These are phyloP conservation scores for Coleophora deauratella DNA, from an alignment of 2,888 invertebrate species.

Conservation along the genomic window DNA sequence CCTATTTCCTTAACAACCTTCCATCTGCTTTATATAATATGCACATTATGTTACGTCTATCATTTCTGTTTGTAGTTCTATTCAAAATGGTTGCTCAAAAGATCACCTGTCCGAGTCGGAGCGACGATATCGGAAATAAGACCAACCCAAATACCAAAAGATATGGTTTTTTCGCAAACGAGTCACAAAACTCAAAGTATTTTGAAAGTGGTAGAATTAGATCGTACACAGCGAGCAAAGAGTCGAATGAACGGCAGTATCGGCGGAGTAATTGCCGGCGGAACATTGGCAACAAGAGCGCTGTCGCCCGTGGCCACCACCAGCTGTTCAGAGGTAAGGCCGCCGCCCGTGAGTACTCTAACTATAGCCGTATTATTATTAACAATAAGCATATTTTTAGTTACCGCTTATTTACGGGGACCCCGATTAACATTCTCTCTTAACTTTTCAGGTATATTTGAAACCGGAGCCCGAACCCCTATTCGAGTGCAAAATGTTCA, in stretches of 20 bases:
- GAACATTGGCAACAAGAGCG: constrained; percentile 35
- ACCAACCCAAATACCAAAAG: constrained; percentile 62
- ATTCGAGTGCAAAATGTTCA: constrained; percentile 59
- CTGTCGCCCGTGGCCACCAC: constrained; percentile 38
- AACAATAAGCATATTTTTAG: constrained; percentile 42
- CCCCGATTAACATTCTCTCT: constrained; percentile 31
- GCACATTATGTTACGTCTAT: constrained; percentile 73
- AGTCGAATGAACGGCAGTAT: constrained; percentile 50
- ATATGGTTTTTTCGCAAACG: constrained; percentile 73
- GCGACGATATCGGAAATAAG: constrained; percentile 65
- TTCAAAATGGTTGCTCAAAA: constrained; percentile 74
- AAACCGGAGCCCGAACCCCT: constrained; percentile 62
- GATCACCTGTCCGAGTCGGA: constrained; percentile 69
- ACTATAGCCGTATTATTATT: constrained; percentile 27
- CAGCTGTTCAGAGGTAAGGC: constrained; percentile 65
- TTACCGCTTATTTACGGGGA: constrained; percentile 20
- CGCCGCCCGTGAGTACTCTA: constrained; percentile 51
- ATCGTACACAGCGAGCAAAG: constrained; percentile 67
- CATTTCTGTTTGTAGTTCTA: constrained; percentile 74
- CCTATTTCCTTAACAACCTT: constrained; percentile 9
- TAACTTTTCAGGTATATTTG: constrained; percentile 59
- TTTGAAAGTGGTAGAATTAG: constrained; percentile 71
- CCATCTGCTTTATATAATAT: constrained; percentile 56
- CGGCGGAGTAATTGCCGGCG: constrained; percentile 55
- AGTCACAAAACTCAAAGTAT: constrained; percentile 63